phyloP scores from a whole-genome alignment of 2,888 invertebrate species.

The Charanyca ferruginea region DNA sequence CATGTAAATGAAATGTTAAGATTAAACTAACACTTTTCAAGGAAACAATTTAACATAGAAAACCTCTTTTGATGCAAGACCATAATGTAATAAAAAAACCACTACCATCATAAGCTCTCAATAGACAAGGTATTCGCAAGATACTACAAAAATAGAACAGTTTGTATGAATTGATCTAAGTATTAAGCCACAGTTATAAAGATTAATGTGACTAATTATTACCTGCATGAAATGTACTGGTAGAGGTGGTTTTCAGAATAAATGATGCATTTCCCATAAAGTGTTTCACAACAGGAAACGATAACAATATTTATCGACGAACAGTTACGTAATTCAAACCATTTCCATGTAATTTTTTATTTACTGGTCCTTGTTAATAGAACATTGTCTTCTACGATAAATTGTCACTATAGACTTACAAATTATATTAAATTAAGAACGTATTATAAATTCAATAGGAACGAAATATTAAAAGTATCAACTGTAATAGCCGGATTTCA shows the following conservation, averaged over 20 bases:
- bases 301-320: not conserved
- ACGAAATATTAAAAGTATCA: slow-evolving; percentile 39
- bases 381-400: not conserved
- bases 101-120: not conserved
- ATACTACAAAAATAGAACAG: not conserved
- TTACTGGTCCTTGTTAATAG: not conserved
- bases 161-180: not conserved
- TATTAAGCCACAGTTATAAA: no score
- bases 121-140: not conserved
- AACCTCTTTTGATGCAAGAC: not conserved
- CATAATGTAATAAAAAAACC: no score
- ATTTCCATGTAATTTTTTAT: not conserved
- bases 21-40: slow-evolving; percentile 8
- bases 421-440: slow-evolving; percentile 13
- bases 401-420: slow-evolving; percentile 14
- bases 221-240: not conserved
- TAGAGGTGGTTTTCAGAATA: not conserved
- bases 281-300: not conserved
- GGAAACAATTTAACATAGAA: slow-evolving; percentile 8
- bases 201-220: no score
- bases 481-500: slow-evolving; percentile 50
- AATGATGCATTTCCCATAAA: not conserved
- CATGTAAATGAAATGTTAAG: slow-evolving; percentile 30
- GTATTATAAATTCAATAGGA: slow-evolving; percentile 40
- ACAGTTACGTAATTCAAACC: no score